Percentiles rank a stretch among this genome's conserved stretches.
These are phyloP conservation scores for Hyppa rectilinea DNA, from an alignment of 2,888 invertebrate species.

Conservation along the genomic window DNA sequence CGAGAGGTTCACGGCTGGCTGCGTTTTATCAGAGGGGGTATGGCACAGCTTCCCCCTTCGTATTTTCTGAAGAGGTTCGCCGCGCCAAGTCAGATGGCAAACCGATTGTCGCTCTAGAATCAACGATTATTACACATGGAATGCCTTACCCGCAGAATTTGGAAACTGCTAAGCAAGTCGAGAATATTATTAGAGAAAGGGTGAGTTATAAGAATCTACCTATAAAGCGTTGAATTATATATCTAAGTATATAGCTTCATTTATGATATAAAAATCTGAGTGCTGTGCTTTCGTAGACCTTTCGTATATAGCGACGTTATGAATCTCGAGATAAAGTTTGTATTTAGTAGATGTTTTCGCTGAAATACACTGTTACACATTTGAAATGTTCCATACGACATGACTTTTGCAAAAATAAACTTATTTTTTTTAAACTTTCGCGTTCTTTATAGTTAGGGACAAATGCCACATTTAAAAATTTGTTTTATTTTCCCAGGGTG, in stretches of 20 bases:
- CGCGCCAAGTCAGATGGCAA: constrained; percentile 91
- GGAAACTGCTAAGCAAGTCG: constrained; percentile 95
- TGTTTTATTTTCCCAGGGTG: constrained; percentile 91
- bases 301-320: constrained; percentile 52
- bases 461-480: not conserved
- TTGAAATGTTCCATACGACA: constrained; percentile 4
- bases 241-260: constrained; percentile 8
- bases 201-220: constrained; percentile 81
- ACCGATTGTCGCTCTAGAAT: constrained; percentile 98
- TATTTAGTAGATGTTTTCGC: constrained; percentile 16
- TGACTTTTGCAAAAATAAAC: not conserved
- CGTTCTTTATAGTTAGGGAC: not conserved
- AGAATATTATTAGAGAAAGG: constrained; percentile 93
- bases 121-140: constrained; percentile 99
- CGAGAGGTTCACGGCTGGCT: constrained; percentile 68
- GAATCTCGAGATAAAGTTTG: constrained; percentile 20
- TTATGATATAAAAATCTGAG: constrained; percentile 17
- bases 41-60: constrained; percentile 70
- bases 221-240: not conserved
- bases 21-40: constrained; percentile 70
- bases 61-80: constrained; percentile 92
- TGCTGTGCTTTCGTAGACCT: constrained; percentile 51
- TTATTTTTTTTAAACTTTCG: not conserved
- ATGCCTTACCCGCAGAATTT: constrained; percentile 98
- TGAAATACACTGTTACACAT: constrained; percentile 5